Conservation (phyloP, 2,797 vertebrate species). For the Momotus momota region DNA sequence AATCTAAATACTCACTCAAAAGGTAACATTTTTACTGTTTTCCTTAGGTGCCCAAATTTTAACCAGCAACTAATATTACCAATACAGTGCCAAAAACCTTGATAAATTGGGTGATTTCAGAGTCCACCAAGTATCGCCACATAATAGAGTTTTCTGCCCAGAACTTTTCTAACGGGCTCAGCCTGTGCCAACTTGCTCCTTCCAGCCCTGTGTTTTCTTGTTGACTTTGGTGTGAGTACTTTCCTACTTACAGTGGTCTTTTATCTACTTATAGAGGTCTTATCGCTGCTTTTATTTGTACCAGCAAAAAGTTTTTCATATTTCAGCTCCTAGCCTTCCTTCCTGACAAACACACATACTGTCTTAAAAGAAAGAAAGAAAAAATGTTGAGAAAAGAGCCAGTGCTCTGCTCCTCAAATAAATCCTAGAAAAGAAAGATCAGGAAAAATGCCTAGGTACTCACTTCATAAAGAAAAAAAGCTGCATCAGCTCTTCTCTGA, state of each 20-base stretch:
- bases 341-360: background rate
- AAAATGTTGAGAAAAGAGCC: background rate
- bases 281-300: background rate
- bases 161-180: background rate
- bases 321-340: background rate
- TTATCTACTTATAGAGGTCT: background rate
- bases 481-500: background rate
- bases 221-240: background rate
- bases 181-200: background rate
- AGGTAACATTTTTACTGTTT: background rate
- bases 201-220: background rate
- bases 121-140: background rate
- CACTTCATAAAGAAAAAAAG: background rate
- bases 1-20: background rate
- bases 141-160: background rate
- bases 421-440: background rate
- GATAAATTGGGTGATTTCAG: background rate
- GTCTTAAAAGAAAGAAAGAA: background rate
- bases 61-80: background rate
- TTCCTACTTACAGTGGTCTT: background rate
- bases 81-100: background rate
- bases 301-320: background rate
- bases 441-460: background rate
- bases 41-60: background rate
- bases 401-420: background rate